Evolutionary conservation across 1,140 invertebrate genomes (phyloP).

Genomic region (Latrodectus geometricus): DNA sequence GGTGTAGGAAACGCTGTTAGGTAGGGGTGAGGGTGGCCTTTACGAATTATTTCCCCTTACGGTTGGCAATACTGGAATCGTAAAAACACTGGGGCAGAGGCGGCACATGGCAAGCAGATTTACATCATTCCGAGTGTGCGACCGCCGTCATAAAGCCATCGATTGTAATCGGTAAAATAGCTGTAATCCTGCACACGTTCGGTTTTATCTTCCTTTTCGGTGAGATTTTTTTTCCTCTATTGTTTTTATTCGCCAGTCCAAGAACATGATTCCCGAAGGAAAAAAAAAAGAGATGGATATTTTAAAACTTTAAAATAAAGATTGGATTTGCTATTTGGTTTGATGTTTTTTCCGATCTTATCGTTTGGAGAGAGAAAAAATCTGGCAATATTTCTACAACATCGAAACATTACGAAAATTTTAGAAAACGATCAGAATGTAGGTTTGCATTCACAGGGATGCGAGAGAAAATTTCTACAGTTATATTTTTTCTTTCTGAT

Average conservation of each 20-base stretch:
- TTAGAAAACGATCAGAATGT: too few relatives aligned
- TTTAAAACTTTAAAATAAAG: conserved; percentile 52
- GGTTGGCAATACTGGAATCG: conserved; percentile 56
- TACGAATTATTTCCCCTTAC: conserved; percentile 56
- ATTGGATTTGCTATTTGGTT: conserved; percentile 47
- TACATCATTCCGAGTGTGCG: conserved; percentile 58
- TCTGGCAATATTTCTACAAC: too few relatives aligned
- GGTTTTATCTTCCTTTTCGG: conserved; percentile 37
- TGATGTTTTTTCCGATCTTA: not conserved
- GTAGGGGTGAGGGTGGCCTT: not conserved
- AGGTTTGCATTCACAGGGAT: too few relatives aligned
- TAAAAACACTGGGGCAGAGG: conserved; percentile 39
- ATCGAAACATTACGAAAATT: too few relatives aligned
- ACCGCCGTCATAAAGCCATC: conserved; percentile 57
- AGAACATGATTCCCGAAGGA: conserved; percentile 20
- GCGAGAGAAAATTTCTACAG: too few relatives aligned
- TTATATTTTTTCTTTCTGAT: too few relatives aligned
- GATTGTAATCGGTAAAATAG: conserved; percentile 57
- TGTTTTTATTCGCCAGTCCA: not conserved
- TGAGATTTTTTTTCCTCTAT: not conserved
- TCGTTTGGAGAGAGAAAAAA: too few relatives aligned
- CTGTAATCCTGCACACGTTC: conserved; percentile 53
- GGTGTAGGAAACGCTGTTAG: not conserved
- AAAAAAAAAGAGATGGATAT: conserved; percentile 9
- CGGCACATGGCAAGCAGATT: conserved; percentile 53